phyloP scores from a whole-genome alignment of 2,113 vertebrate species.

The Pachyramphus minor region DNA sequence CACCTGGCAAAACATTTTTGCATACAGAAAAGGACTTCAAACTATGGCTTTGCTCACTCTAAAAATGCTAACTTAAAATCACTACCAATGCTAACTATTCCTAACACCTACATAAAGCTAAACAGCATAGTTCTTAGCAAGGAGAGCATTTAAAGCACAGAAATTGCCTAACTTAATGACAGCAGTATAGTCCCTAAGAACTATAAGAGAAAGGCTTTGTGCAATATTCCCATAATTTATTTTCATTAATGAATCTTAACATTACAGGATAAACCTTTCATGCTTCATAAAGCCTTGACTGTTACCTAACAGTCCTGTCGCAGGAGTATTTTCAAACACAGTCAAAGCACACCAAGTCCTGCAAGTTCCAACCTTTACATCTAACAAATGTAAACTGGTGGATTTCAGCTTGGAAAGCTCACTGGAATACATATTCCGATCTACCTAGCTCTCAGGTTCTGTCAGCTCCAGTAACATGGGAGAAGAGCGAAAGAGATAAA shows the following conservation, averaged over 20 bases:
- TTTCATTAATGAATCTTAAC: slow-evolving; percentile 26
- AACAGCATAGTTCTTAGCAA: slow-evolving; percentile 37
- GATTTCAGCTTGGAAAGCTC: slow-evolving; percentile 2
- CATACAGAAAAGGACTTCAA: slow-evolving; percentile 3
- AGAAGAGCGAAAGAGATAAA: slow-evolving; percentile 14
- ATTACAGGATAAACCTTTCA: not conserved
- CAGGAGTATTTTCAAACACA: not conserved
- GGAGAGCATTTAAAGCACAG: slow-evolving; percentile 25
- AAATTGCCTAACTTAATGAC: slow-evolving; percentile 54
- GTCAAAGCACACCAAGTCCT: not conserved
- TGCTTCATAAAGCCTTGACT: not conserved
- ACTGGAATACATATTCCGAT: not conserved
- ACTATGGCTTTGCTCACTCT: not conserved
- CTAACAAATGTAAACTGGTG: not conserved
- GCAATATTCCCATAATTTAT: slow-evolving; percentile 29
- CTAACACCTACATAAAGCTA: slow-evolving; percentile 38
- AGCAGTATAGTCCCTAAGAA: slow-evolving; percentile 10
- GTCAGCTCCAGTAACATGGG: slow-evolving; percentile 7
- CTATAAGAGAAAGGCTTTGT: slow-evolving; percentile 42
- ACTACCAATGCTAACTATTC: slow-evolving; percentile 50
- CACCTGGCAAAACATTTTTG: slow-evolving; percentile 39
- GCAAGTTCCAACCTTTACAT: not conserved
- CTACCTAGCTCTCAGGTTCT: not conserved
- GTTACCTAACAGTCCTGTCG: not conserved
- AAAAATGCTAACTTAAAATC: not conserved